phyloP scores from a whole-genome alignment of 2,888 invertebrate species.

The Clostera curtula region DNA sequence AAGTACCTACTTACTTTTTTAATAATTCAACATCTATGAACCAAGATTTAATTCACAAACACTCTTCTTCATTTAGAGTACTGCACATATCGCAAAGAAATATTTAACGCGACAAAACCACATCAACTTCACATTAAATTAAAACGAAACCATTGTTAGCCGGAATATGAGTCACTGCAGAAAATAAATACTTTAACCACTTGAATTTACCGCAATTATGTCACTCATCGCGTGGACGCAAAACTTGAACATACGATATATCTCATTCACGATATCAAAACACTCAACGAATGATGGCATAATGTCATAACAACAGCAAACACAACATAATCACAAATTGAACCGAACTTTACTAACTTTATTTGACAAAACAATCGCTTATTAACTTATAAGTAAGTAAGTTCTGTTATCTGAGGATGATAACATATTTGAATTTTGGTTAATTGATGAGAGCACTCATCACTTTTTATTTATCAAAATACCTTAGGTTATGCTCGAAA shows the following conservation, averaged over 20 bases:
- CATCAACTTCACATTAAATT: conserved; percentile 16
- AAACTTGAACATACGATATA: conserved; percentile 4
- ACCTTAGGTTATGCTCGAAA: too few relatives aligned
- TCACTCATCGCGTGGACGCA: conserved; percentile 13
- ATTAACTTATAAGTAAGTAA: too few relatives aligned
- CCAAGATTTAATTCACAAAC: too few relatives aligned
- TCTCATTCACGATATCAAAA: conserved; percentile 7
- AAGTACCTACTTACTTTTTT: neutral
- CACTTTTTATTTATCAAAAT: too few relatives aligned
- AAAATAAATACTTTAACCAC: conserved; percentile 25
- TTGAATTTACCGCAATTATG: conserved; percentile 43
- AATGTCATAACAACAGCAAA: conserved; percentile 11
- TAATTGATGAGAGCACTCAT: too few relatives aligned
- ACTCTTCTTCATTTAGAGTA: conserved; percentile 3
- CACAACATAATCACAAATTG: conserved; percentile 24
- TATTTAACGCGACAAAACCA: conserved; percentile 5
- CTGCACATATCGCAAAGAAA: conserved; percentile 3
- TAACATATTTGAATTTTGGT: too few relatives aligned
- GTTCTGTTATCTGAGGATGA: too few relatives aligned
- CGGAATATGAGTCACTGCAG: conserved; percentile 33
- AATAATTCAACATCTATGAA: too few relatives aligned
- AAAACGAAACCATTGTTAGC: conserved; percentile 29
- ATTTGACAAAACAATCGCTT: too few relatives aligned
- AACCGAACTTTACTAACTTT: conserved; percentile 19
- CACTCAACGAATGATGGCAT: conserved; percentile 9